Evolutionary conservation across 2,888 invertebrate species (phyloP).

Genomic region (Drosophila atripex): DNA sequence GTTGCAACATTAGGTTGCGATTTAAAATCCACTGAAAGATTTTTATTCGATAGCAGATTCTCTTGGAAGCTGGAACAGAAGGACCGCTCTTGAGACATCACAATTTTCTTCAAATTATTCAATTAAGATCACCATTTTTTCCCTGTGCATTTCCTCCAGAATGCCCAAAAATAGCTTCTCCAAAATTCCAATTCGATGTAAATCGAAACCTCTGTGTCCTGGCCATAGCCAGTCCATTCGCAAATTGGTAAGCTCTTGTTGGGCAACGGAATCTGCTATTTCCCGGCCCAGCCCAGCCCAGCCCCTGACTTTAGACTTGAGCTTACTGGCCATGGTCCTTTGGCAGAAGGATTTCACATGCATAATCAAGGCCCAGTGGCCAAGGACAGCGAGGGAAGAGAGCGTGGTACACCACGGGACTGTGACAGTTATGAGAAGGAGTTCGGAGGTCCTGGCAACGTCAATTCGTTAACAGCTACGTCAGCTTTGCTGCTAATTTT

Average conservation of each 20-base stretch:
- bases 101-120: too few species aligned
- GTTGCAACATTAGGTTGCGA: constrained; percentile 19
- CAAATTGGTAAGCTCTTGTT: constrained; percentile 31
- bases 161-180: constrained; percentile 22
- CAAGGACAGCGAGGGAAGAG: not conserved
- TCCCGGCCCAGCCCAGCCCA: constrained; percentile 45
- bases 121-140: not conserved
- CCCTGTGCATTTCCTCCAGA: constrained; percentile 3
- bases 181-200: constrained; percentile 14
- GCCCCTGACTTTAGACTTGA: constrained; percentile 44
- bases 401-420: not conserved
- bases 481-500: constrained; percentile 73
- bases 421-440: constrained; percentile 36
- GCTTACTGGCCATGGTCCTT: constrained; percentile 5
- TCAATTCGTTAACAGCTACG: constrained; percentile 71
- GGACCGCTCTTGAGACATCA: too few species aligned
- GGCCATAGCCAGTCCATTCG: constrained; percentile 18
- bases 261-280: constrained; percentile 20
- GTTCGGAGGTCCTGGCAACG: constrained; percentile 38
- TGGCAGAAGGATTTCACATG: constrained; percentile 19
- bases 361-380: constrained; percentile 52
- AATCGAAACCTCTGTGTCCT: constrained; percentile 36
- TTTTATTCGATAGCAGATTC: not conserved
- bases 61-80: too few species aligned
- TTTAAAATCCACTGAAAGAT: constrained; percentile 2